A percentile compares a stretch with the other conserved stretches of the same genome.
phyloP scores from a whole-genome alignment of 2,113 vertebrate genomes.

The Isichthys henryi region DNA sequence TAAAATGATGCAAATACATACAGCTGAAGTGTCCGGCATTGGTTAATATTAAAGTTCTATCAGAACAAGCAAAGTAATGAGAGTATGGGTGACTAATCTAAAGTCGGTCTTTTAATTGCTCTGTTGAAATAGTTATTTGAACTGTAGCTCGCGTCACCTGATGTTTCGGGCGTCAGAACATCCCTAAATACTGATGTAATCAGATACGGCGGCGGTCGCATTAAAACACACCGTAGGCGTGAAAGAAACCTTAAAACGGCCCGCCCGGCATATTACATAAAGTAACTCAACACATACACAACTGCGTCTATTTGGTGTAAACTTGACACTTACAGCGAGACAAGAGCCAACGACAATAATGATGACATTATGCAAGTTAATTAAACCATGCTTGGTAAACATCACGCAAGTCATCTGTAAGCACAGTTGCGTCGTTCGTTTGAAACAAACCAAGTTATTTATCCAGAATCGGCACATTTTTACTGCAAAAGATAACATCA shows the following conservation, averaged over 20 bases:
- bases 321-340: not conserved
- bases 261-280: not conserved
- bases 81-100: not conserved
- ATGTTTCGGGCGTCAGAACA: constrained; percentile 1
- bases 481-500: not conserved
- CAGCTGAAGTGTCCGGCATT: not conserved
- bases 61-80: not conserved
- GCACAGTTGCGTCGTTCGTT: not conserved
- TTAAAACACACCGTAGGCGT: not conserved
- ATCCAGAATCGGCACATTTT: not conserved
- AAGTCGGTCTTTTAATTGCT: not conserved
- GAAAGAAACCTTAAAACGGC: not conserved
- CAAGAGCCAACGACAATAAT: not conserved
- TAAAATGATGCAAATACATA: not conserved
- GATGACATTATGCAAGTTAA: not conserved
- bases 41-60: not conserved
- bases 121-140: not conserved
- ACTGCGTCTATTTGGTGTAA: not conserved
- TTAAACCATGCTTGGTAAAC: not conserved
- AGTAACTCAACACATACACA: not conserved
- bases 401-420: not conserved
- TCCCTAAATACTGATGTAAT: constrained; percentile 1
- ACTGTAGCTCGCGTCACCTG: not conserved
- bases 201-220: not conserved
- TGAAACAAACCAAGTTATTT: not conserved